Percentiles rank a stretch among this genome's conserved stretches.
phyloP scores from a whole-genome alignment of 1,140 invertebrate species.

The Rhopalosiphum maidis region DNA sequence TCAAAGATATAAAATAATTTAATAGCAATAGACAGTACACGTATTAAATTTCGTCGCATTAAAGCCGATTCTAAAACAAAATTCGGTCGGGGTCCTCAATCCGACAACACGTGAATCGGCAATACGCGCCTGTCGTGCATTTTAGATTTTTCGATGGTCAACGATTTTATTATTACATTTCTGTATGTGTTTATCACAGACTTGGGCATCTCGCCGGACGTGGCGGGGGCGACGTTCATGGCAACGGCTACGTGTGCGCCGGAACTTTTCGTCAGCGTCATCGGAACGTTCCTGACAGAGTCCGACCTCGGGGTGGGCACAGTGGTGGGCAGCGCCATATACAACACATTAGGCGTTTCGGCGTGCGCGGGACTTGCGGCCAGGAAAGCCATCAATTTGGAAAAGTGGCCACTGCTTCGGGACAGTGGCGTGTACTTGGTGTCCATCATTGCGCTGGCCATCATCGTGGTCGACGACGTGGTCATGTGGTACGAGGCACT shows the following conservation, averaged over 20 bases:
- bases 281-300: constrained; percentile 69
- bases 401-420: constrained; percentile 83
- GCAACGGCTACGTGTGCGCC: constrained; percentile 73
- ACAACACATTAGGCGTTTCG: constrained; percentile 75
- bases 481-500: constrained; percentile 82
- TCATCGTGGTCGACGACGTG: constrained; percentile 79
- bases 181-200: constrained; percentile 62
- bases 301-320: constrained; percentile 71
- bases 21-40: too few relatives aligned
- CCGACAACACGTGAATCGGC: too few relatives aligned
- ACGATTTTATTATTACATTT: background rate
- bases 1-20: too few relatives aligned
- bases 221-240: constrained; percentile 74
- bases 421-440: constrained; percentile 84
- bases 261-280: constrained; percentile 68
- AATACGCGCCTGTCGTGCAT: too few relatives aligned
- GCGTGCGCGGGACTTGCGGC: constrained; percentile 73
- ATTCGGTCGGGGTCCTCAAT: too few relatives aligned
- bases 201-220: constrained; percentile 68
- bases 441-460: constrained; percentile 76
- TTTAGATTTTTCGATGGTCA: too few relatives aligned
- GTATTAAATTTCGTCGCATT: too few relatives aligned
- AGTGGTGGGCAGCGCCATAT: constrained; percentile 75
- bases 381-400: constrained; percentile 77
- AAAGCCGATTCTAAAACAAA: too few relatives aligned